Base-by-base conservation (phyloP, 92 coral and sea anemone species). In the Parazoanthus swiftii region DNA sequence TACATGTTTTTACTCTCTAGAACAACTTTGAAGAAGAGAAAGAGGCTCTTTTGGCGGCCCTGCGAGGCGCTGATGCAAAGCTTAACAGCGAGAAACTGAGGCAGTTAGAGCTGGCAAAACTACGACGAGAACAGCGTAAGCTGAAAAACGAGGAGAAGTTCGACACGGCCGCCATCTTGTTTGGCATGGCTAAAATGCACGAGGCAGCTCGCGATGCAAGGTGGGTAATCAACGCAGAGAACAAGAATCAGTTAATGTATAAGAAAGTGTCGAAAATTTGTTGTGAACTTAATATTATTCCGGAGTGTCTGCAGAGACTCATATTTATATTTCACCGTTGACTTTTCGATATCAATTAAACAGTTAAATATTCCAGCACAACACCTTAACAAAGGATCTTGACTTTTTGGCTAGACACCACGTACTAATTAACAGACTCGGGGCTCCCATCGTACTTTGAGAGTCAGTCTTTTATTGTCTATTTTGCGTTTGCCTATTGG, bases 21-120 rank as follows among this genome's bases (percentile, higher is more conserved):
- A 91, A 98, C 63, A 94, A 95, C 77, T 97, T 90, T 83, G 99
- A 97, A 73, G 99, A 97, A 48, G 99, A 97, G 86, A 97, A 93
- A 82, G 96, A 95, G 54, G 97, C 98, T 6, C 92, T 97, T 1
- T 93, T 97, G 21, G 94, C 97, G 6, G 89, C 95, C 16, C 90
- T 97, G n/a, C 93, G 99, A 44, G 94, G 93, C 5, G 97, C 96
- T 50, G 99, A 97, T 82, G 93, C 88, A 48, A 91, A 94, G 54
- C 90, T 97, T 25, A 88, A 74, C 84, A 95, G 88, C 89, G 99
- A 97, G 85, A 92, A 92, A 36, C 92, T 88, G 58, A 92, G 99
- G 8, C 99, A 97, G 74, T 89, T 97, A 33, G 98, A 95, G 76
- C 95, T 97, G n/a, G 99, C 98, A 5, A 97, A 94, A 81, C 91